Evolutionary conservation across 2,113 vertebrate genomes (phyloP).

Genomic region (Phainopepla nitens): DNA sequence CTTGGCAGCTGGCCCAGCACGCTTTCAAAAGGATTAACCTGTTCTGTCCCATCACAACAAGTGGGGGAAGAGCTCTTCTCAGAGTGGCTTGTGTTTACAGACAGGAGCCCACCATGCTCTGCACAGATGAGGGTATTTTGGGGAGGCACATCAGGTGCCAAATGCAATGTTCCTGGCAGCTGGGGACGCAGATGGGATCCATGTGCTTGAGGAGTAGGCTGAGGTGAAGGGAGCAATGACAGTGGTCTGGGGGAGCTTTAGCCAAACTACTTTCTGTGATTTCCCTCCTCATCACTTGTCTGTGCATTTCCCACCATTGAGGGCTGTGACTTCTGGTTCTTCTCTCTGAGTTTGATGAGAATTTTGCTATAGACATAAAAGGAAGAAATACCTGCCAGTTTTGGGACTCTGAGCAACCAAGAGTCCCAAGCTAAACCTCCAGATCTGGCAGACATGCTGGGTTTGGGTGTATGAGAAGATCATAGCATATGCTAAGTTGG

Average conservation of each 20-base stretch:
- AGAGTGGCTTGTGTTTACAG: not conserved
- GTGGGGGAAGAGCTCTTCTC: not conserved
- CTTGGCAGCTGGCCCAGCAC: not conserved
- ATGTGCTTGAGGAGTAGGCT: not conserved
- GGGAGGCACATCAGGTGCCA: not conserved
- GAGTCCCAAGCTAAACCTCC: not conserved
- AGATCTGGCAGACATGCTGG: not conserved
- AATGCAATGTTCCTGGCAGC: not conserved
- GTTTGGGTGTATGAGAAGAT: not conserved
- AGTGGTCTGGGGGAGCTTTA: not conserved
- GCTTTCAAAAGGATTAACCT: not conserved
- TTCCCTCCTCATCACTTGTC: not conserved
- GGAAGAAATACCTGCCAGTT: not conserved
- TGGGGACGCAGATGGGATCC: not conserved
- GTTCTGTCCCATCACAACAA: not conserved
- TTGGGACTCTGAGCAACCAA: not conserved
- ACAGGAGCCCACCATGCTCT: not conserved
- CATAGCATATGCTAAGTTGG: not conserved
- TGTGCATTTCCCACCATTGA: not conserved
- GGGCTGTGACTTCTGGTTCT: not conserved
- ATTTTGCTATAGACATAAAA: not conserved
- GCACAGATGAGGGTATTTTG: not conserved
- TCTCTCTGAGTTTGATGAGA: not conserved
- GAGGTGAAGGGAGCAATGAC: not conserved
- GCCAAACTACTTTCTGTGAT: not conserved